Conservation (phyloP, 2,797 vertebrate genomes). For the Xenops minutus region DNA sequence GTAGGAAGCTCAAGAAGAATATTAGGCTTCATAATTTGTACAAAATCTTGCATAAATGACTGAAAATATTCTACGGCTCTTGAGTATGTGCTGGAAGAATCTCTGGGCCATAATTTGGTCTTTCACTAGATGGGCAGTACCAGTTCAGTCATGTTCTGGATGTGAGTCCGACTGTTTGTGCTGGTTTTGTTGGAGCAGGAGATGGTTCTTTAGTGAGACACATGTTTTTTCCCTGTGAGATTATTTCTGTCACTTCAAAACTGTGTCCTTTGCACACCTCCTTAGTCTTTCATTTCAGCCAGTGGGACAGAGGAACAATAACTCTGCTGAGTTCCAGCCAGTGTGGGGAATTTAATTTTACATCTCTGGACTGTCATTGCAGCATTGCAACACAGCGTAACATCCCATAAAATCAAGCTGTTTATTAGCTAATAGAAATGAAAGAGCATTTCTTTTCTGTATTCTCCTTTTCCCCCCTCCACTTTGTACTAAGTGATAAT, state of each 20-base stretch:
- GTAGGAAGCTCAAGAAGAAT: neutral
- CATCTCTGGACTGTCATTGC: neutral
- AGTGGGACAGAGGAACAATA: neutral
- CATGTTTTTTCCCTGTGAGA: neutral
- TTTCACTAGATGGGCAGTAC: neutral
- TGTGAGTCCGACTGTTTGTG: neutral
- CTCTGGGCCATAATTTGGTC: neutral
- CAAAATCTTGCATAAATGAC: neutral
- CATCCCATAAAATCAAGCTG: conserved; percentile 10
- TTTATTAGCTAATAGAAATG: neutral
- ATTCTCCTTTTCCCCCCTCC: neutral
- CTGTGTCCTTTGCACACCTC: neutral
- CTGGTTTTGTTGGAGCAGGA: neutral
- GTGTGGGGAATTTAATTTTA: neutral
- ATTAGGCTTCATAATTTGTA: neutral
- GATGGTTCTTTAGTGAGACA: neutral
- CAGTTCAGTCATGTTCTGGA: neutral
- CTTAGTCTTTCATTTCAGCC: neutral
- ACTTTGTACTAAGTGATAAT: neutral
- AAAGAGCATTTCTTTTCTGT: neutral
- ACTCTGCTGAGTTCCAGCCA: neutral
- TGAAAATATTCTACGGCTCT: neutral
- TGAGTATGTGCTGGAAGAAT: neutral
- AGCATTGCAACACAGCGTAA: neutral
- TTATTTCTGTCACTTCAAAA: neutral